Percentiles rank a stretch among this genome's conserved stretches.
Conservation (phyloP, 2,797 vertebrate genomes). For the Myotis pilosus region DNA sequence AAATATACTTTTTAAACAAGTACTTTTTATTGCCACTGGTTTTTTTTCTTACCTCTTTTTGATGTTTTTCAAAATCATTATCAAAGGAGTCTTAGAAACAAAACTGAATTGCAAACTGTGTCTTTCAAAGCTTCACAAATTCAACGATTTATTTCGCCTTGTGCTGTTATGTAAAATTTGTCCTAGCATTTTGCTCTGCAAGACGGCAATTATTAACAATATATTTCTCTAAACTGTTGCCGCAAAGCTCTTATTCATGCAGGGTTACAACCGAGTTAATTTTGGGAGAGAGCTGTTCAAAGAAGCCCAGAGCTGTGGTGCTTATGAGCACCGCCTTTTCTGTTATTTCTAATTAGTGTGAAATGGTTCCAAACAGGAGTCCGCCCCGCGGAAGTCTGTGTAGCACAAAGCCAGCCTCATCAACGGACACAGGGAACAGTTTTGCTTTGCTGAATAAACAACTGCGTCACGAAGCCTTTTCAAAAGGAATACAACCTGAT, state of each 20-base stretch:
- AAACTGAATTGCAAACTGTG: constrained; percentile 41
- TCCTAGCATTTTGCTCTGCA: constrained; percentile 72
- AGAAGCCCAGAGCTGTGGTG: constrained; percentile 71
- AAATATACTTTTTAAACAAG: background rate
- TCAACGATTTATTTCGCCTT: constrained; percentile 62
- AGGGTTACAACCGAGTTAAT: constrained; percentile 84
- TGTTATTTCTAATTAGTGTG: constrained; percentile 86
- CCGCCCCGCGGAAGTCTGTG: constrained; percentile 75
- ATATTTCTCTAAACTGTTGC: constrained; percentile 78
- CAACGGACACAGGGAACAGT: constrained; percentile 83
- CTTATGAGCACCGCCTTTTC: constrained; percentile 81
- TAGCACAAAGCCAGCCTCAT: constrained; percentile 83
- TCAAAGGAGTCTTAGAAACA: constrained; percentile 30
- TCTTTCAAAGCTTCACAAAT: constrained; percentile 57
- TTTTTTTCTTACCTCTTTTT: constrained; percentile 10
- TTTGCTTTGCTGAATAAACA: constrained; percentile 85
- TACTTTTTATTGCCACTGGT: background rate
- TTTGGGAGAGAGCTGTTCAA: constrained; percentile 80
- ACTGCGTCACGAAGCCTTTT: constrained; percentile 80
- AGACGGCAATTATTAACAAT: constrained; percentile 83
- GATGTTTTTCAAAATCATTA: constrained; percentile 44
- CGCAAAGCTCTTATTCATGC: constrained; percentile 75
- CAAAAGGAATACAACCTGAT: constrained; percentile 78
- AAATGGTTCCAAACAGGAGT: constrained; percentile 83
- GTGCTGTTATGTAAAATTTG: constrained; percentile 77